Evolutionary conservation across 2,888 invertebrate species (phyloP), one percentile per base, ranked within the genome.

Genomic region (Bibio marci): DNA sequence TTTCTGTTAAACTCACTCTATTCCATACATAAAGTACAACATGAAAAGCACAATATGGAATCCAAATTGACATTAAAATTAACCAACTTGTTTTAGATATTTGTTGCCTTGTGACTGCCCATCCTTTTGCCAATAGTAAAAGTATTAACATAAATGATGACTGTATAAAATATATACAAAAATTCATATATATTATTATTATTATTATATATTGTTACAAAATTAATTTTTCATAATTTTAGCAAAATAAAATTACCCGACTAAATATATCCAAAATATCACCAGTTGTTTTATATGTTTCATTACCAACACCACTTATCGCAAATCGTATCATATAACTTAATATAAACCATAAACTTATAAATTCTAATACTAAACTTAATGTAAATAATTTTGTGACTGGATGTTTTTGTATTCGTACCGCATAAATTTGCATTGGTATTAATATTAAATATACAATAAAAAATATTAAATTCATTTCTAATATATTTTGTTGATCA

Each of bases 1-100:
- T 30, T 26, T 28, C n/a, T 19, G 2, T 25, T 27, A n/a, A 44
- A 67, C 77, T 71, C 66, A 95, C 95, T 70, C 86, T 78, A 64
- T 92, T 92, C 91, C 94, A 94, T 40, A 92, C 81, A 60, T 94
- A 95, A 2, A 95, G 72, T 42, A 92, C 67, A 54, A 91, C 79
- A 59, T 92, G 90, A 26, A 91, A 82, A 41, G 87, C 71, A 36
- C 91, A 86, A 56, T 95, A 92, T 43, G 82, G 76, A 49, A 85
- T 70, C 94, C 95, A 95, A 47, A 92, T 79, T 38, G 59, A 54
- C 60, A 62, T 61, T 35, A 62, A 50, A 40, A 59, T 59, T 32
- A 61, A 56, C 62, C 62, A 62, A 28, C 80, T 76, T 56, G 86
- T 90, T 67, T 85, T 81, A 13, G 86, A 81, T 40, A 94, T 69